A percentile compares a stretch with the other conserved stretches of the same genome.
Conservation (phyloP, 2,113 vertebrate species). For the Nycticebus coucang region DNA sequence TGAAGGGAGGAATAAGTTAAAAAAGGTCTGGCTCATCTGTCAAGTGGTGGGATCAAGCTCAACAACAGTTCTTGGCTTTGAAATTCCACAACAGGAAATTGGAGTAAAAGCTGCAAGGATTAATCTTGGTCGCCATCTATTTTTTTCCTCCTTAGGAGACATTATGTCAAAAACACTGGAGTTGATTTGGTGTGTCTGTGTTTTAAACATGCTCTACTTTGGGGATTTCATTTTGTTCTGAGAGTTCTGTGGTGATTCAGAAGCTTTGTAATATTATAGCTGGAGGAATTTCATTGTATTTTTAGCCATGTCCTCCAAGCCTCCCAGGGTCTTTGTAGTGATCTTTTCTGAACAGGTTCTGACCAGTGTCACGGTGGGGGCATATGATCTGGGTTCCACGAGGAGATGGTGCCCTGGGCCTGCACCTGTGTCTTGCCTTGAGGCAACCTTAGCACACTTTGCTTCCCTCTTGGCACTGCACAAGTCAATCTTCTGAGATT, state of each 20-base stretch:
- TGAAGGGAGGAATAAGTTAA: neutral
- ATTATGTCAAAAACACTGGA: neutral
- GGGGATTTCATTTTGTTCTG: neutral
- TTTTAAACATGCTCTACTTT: constrained; percentile 18
- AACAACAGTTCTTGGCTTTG: constrained; percentile 23
- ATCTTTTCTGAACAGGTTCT: neutral
- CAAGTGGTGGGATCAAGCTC: neutral
- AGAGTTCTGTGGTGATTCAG: neutral
- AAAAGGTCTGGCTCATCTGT: neutral
- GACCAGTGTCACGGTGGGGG: neutral
- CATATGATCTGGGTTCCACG: neutral
- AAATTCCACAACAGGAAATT: constrained; percentile 36
- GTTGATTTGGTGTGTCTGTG: neutral
- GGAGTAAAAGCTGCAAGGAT: neutral
- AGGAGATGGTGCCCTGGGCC: neutral
- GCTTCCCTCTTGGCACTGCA: no score
- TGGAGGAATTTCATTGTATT: neutral
- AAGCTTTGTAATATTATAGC: neutral
- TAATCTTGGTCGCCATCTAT: constrained; percentile 25
- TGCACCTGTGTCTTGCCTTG: neutral
- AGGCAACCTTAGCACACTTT: neutral
- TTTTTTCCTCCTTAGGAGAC: neutral
- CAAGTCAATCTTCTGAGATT: neutral
- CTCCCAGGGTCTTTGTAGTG: neutral
- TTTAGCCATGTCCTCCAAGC: neutral